These are phyloP conservation scores for Oncorhynchus mykiss DNA, from an alignment of 2,113 vertebrate genomes.

Conservation along the genomic window DNA sequence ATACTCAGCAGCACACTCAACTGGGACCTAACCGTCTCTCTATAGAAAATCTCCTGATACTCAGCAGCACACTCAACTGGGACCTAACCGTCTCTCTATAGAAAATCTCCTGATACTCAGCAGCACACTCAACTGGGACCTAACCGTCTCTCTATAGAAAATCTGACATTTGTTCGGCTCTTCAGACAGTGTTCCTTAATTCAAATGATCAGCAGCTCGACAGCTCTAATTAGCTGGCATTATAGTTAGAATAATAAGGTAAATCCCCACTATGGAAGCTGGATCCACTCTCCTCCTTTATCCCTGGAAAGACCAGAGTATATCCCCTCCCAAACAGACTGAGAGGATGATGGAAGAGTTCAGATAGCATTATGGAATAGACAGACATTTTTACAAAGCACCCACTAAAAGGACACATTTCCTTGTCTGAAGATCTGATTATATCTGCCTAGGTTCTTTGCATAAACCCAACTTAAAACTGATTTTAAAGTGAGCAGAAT, in stretches of 20 bases:
- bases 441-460: neutral
- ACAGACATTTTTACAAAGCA: neutral
- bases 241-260: constrained; percentile 44
- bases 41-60: too few relatives aligned
- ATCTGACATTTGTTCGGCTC: constrained; percentile 25
- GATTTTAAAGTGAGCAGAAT: constrained; percentile 46
- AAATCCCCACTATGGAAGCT: constrained; percentile 21
- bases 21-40: too few relatives aligned
- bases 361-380: constrained; percentile 15
- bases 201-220: constrained; percentile 50
- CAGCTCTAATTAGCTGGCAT: constrained; percentile 53
- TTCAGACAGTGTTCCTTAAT: constrained; percentile 17
- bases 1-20: too few relatives aligned
- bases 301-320: constrained; percentile 19
- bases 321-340: constrained; percentile 21
- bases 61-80: too few relatives aligned
- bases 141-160: constrained; percentile 37
- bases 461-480: constrained; percentile 19
- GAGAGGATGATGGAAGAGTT: neutral
- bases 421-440: neutral
- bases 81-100: too few relatives aligned
- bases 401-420: constrained; percentile 14
- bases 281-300: constrained; percentile 24
- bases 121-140: neutral
- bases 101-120: constrained; percentile 3